Conservation (phyloP, 1,140 invertebrate genomes). For the Euschistus heros region DNA sequence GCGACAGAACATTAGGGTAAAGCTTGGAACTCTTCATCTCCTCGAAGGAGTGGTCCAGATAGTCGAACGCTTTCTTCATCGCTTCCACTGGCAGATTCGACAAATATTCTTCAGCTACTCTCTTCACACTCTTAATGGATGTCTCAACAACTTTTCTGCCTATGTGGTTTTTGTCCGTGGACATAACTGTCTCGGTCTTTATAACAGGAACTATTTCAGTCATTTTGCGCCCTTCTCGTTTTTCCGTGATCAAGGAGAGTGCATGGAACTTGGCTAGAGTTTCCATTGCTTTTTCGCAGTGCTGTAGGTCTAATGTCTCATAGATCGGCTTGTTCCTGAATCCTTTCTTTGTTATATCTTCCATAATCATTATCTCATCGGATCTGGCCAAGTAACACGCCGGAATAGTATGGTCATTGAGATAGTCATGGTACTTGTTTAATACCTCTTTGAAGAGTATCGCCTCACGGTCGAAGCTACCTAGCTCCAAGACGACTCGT, state of each 20-base stretch:
- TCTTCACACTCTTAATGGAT: neutral
- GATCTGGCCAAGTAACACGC: neutral
- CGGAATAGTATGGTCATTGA: neutral
- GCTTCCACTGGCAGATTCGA: neutral
- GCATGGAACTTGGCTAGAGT: constrained; percentile 1
- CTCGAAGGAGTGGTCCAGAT: neutral
- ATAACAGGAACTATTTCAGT: neutral
- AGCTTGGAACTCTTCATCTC: neutral
- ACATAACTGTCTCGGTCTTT: neutral
- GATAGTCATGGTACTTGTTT: neutral
- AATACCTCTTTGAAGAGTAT: too few species aligned
- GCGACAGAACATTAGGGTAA: neutral
- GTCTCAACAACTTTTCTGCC: neutral
- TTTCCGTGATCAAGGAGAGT: neutral
- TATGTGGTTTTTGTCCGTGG: neutral
- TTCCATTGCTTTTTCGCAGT: constrained; percentile 1
- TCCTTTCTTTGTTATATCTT: constrained; percentile 1
- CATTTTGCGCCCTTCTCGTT: neutral
- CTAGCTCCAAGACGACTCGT: neutral
- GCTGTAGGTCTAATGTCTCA: neutral
- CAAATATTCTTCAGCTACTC: neutral
- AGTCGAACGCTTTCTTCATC: neutral
- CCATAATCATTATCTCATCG: neutral
- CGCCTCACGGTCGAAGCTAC: neutral
- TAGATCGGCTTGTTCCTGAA: neutral